Evolutionary conservation across 2,113 vertebrate species (phyloP).

Genomic region (Anthoscopus minutus): DNA sequence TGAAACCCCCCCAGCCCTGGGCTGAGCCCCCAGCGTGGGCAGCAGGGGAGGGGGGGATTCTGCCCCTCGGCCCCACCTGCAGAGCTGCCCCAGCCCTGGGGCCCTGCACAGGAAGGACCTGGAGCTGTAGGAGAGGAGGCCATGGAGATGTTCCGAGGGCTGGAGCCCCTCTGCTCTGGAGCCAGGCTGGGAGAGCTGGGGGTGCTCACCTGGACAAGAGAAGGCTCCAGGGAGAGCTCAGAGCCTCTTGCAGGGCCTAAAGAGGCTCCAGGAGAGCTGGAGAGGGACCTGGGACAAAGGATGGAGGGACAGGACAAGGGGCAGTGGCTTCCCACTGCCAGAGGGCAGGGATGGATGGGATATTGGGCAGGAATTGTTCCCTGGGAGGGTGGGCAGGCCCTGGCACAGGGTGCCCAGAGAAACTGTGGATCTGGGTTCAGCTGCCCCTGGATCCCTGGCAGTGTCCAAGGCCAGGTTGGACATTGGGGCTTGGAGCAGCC

Average conservation of each 20-base stretch:
- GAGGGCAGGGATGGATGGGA: not conserved
- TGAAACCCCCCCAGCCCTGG: not conserved
- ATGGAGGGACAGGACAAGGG: not conserved
- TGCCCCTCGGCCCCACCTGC: not conserved
- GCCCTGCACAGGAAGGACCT: not conserved
- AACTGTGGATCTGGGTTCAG: too few relatives aligned
- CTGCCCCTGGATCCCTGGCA: not conserved
- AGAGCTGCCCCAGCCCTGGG: not conserved
- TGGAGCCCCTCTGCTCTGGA: not conserved
- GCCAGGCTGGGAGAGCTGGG: not conserved
- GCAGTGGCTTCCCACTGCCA: not conserved
- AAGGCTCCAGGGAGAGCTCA: not conserved
- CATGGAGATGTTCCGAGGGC: accelerated
- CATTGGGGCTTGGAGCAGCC: not conserved
- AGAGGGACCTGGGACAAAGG: not conserved
- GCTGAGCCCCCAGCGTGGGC: not conserved
- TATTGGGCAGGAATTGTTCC: not conserved
- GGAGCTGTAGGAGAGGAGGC: not conserved
- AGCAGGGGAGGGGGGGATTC: not conserved
- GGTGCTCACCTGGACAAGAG: not conserved
- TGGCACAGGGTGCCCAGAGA: not conserved
- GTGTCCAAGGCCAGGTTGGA: not conserved
- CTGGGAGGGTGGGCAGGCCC: not conserved
- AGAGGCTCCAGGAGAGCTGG: not conserved
- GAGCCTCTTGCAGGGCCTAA: not conserved